Evolutionary conservation across 2,888 invertebrate species (phyloP).

Genomic region (Tricholauxania praeusta): DNA sequence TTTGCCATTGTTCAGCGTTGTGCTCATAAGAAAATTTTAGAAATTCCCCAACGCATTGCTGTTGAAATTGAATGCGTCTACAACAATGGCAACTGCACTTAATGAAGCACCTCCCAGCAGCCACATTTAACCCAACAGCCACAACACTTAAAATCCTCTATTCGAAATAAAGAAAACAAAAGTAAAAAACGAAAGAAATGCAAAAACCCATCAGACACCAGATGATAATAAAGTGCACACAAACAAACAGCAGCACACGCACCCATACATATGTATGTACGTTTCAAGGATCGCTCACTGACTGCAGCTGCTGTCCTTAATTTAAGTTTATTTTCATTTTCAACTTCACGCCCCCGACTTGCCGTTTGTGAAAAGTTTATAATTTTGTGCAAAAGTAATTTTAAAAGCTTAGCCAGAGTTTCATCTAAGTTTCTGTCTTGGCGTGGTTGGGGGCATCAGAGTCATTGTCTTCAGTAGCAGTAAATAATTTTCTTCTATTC

Average conservation of each 20-base stretch:
- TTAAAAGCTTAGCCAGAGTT: conserved; percentile 19
- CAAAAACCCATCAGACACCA: conserved; percentile 39
- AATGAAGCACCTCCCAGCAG: conserved; percentile 24
- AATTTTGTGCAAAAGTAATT: conserved; percentile 55
- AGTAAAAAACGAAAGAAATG: neutral
- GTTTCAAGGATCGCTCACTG: neutral
- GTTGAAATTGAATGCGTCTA: conserved; percentile 27
- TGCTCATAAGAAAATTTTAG: no score
- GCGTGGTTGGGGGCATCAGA: neutral
- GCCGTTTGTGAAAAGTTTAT: conserved; percentile 36
- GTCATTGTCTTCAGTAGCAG: neutral
- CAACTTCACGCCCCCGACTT: neutral
- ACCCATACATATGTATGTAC: conserved; percentile 8
- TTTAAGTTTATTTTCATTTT: conserved; percentile 14
- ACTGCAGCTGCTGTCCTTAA: conserved; percentile 5
- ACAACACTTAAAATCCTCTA: neutral
- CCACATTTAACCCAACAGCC: neutral
- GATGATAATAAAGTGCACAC: conserved; percentile 41
- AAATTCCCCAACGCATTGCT: neutral
- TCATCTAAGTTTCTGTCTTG: neutral
- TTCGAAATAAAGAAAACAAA: neutral
- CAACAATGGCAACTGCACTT: conserved; percentile 21
- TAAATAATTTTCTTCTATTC: neutral
- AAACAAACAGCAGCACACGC: neutral
- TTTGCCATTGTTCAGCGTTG: neutral